Evolutionary conservation across 2,797 vertebrate species (phyloP), one percentile per base, ranked within the genome.

Genomic region (Alcedo atthis): DNA sequence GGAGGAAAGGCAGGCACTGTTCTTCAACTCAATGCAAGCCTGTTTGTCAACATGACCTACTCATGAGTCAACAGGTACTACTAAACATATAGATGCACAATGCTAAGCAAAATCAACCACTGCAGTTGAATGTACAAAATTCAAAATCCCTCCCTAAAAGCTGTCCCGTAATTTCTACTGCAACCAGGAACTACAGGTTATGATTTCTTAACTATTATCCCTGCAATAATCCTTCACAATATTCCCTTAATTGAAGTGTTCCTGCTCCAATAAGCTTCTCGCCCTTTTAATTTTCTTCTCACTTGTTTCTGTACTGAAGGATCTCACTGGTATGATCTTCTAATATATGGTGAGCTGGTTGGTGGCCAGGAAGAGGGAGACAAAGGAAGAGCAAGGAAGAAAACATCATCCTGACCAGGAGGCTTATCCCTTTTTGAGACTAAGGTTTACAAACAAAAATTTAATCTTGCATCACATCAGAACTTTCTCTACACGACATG

Each of bases 261-360:
- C 28, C n/a, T 51, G 33, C 28, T 82, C 18, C 51, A 78, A 2
- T 2, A 21, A 73, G 18, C 25, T 89, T 55, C 40, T 42, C 62
- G 42, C 11, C 43, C 40, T 74, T 89, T 62, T 20, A 54, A 35
- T 46, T 19, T 46, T 70, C 64, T 64, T 18, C 63, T 32, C 18
- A n/a, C 5, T 6, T 8, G 2, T 37, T 54, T 81, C 22, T 18
- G 73, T 45, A 10, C n/a, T 32, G 15, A 67, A 81, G 49, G 26
- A 59, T 40, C 30, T 21, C 12, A 7, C 5, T 14, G 24, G 10
- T 26, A 22, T 37, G 30, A 22, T n/a, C 8, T 48, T 12, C 66
- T 21, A 62, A n/a, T 4, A 15, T 0, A 12, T 0, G 1, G 16
- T 2, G 4, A 57, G n/a, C 18, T 42, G 22, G 15, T 3, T 26